Evolutionary conservation across 2,888 invertebrate species (phyloP), one percentile per base, ranked within the genome.

Genomic region (Hetaerina titia): DNA sequence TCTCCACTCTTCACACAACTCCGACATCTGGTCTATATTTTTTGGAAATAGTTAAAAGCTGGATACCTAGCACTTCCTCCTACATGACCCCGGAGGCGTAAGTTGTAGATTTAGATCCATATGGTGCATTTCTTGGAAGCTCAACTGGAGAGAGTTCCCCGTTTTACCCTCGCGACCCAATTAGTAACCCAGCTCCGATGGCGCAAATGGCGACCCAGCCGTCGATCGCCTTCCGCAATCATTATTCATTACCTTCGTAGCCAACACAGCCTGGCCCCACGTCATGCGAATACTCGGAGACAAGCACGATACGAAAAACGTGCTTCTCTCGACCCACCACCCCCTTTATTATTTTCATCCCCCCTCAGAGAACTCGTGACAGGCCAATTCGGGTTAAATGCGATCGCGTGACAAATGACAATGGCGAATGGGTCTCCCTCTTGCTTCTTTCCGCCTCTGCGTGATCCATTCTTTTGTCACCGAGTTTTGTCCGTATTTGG

Each of bases 371-470:
- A 6, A 8, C 69, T 69, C 69, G 69, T 69, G 69, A 69, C 69
- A 22, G 5, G 69, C n/a, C 69, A 6, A 69, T 69, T 22, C 69
- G 22, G 69, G 69, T 69, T 69, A 69, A 69, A 22, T 8, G 69
- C 69, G 69, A 69, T 69, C n/a, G 69, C 69, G 69, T 69, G 69
- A 69, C 69, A 69, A 69, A 69, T 22, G 69, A 69, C 69, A n/a
- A 69, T n/a, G 69, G 69, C 5, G n/a, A 69, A 22, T 60, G 69
- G n/a, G 22, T 22, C 69, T n/a, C 2, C 45, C 45, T 45, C 45
- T 45, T 17, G 69, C n/a, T n/a, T n/a, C 19, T 69, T 69, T 69
- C 69, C 8, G 60, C 2, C 19, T 4, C n/a, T 69, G 69, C 69
- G 69, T 69, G 69, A 69, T 69, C 69, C 69, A 69, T 69, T n/a